A percentile compares a stretch with the other conserved stretches of the same genome.
phyloP scores from a whole-genome alignment of 30 jellyfish, hydroid and myxozoan species.

The Turritopsis rubra region DNA sequence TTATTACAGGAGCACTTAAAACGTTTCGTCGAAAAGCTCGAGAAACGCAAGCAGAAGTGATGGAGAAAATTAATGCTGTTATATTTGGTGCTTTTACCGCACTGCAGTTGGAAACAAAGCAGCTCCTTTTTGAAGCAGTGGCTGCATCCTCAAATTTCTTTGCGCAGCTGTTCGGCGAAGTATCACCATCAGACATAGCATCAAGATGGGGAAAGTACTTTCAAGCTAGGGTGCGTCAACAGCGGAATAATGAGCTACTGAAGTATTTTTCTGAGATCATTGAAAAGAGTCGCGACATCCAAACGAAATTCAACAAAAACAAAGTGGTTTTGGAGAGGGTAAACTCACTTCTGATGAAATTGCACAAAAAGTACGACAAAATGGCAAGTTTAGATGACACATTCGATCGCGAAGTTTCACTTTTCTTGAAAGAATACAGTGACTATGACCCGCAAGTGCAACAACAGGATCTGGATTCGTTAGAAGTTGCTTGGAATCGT shows the following conservation, averaged over 20 bases:
- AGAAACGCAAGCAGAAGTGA: constrained; percentile 17
- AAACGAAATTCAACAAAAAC: constrained; percentile 14
- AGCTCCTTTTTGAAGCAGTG: constrained; percentile 5
- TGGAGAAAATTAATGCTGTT: constrained; percentile 6
- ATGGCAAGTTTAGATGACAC: background rate
- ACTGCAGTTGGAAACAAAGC: constrained; percentile 1
- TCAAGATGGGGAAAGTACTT: constrained; percentile 2
- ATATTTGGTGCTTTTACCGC: constrained; percentile 17
- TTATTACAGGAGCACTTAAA: constrained; percentile 10
- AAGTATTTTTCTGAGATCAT: constrained; percentile 1
- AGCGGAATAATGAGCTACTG: constrained; percentile 4
- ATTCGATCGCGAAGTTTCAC: background rate
- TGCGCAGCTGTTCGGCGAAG: constrained; percentile 34
- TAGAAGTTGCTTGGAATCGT: constrained; percentile 33
- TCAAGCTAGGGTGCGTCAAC: constrained; percentile 21
- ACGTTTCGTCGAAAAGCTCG: constrained; percentile 21
- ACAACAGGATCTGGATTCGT: constrained; percentile 28
- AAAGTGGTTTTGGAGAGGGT: constrained; percentile 17
- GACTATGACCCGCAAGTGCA: constrained; percentile 47
- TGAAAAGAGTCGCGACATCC: constrained; percentile 20
- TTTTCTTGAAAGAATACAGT: constrained; percentile 12
- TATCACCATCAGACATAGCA: constrained; percentile 25
- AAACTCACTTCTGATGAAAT: background rate
- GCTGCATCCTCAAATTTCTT: constrained; percentile 33
- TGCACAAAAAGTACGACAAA: background rate